Conservation (phyloP, 2,113 vertebrate genomes). For the Chaetodon trifascialis region DNA sequence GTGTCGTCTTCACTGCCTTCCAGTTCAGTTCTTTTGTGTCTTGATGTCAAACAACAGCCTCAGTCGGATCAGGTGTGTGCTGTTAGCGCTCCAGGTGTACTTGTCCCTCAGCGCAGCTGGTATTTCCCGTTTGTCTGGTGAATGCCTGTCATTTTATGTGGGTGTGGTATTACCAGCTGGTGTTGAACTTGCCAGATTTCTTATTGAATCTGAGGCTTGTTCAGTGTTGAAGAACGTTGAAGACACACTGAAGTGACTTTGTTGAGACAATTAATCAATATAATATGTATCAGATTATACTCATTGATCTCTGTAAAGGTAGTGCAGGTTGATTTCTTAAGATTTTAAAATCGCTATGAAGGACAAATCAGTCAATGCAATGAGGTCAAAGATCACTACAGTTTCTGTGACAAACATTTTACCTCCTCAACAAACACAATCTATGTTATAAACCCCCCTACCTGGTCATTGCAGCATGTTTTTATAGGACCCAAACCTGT, state of each 20-base stretch:
- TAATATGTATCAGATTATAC: not conserved
- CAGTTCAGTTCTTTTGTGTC: not conserved
- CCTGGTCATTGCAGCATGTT: no score
- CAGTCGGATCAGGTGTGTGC: slow-evolving; percentile 1
- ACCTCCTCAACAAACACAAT: not conserved
- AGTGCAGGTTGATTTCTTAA: not conserved
- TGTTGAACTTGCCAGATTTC: slow-evolving; percentile 7
- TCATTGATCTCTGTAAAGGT: not conserved
- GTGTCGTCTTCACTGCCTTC: not conserved
- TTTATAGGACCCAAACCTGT: no score
- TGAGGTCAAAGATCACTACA: not conserved
- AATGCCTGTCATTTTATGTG: slow-evolving; percentile 35
- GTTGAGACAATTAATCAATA: not conserved
- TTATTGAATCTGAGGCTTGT: slow-evolving; percentile 3
- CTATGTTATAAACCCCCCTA: no score
- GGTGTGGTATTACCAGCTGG: slow-evolving; percentile 50
- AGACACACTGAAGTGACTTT: no score
- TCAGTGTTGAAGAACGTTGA: not conserved
- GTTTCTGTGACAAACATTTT: not conserved
- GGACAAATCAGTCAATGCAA: not conserved
- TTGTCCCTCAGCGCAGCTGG: slow-evolving; percentile 31
- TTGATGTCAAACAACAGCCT: slow-evolving; percentile 3
- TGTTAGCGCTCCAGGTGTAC: not conserved
- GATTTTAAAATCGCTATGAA: not conserved
- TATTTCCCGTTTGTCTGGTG: slow-evolving; percentile 74